Base-by-base conservation (phyloP, 2,797 vertebrate species). In the Microctenopoma steveboyesi region DNA sequence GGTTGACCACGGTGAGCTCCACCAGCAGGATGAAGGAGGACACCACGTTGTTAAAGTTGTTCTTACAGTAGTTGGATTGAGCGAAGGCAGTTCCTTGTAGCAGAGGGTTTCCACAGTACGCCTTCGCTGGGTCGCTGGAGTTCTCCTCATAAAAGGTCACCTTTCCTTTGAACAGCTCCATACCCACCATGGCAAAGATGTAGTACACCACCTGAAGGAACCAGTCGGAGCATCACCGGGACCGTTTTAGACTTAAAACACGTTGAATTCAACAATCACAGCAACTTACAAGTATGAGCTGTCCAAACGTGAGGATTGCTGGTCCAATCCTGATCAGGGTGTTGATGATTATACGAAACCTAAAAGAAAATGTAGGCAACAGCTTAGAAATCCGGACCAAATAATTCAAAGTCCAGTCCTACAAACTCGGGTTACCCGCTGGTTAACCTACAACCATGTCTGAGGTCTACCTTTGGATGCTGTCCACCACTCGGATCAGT, bases 1-100 rank as follows among this genome's bases (percentile, higher is more conserved):
- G 97, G 90, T 98, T 98, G 76, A 99, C 97, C 47, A 97, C 95
- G 0, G 96, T 98, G 69, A 99, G 95, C 88, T 98, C 96, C 87
- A 95, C 72, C 71, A 99, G 91, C 46, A 98, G 92, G 0, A 98
- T 64, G 73, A 97, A 95, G 6, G 96, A 92, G 0, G 96, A 95
- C 0, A 92, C 88, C 0, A 97, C 92, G 61, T 97, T 27, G 12
- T 96, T 98, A 92, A 98, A 98, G 91, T 98, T 98, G 91, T 98
- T 98, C 83, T 92, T 97, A 93, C 97, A 99, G 86, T 98, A 98
- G 77, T 92, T 92, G 62, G 91, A 91, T 9, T 82, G 86, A 16
- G 95, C 95, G 65, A 98, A 98, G 0, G 76, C 66, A 0, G 94
- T 92, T 9, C 86, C 92, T 7, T 90, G 93, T 33, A 99, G 90